phyloP scores from a whole-genome alignment of 2,113 vertebrate genomes.

The Nematolebias whitei region DNA sequence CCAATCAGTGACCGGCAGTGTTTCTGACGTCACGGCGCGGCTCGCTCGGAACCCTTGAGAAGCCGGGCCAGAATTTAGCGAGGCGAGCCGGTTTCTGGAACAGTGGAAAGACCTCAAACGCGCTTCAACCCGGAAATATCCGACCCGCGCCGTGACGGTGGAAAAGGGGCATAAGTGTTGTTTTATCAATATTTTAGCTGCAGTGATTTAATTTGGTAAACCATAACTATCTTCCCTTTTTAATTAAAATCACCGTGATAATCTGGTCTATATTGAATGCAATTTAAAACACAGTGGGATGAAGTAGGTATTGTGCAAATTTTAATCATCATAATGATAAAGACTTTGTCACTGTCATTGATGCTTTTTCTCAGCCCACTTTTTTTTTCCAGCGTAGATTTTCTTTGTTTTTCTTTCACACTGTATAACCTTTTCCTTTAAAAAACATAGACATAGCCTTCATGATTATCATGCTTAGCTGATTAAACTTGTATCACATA shows the following conservation, averaged over 20 bases:
- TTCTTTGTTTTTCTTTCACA: not conserved
- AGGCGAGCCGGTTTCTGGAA: too few relatives aligned
- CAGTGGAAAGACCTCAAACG: too few relatives aligned
- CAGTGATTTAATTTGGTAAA: conserved; percentile 33
- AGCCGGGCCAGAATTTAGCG: too few relatives aligned
- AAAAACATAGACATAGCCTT: conserved; percentile 16
- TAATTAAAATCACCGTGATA: conserved; percentile 57
- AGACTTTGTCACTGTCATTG: conserved; percentile 58
- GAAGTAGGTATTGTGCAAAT: conserved; percentile 64
- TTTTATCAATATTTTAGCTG: conserved; percentile 33
- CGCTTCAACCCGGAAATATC: too few relatives aligned
- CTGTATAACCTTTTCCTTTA: conserved; percentile 13
- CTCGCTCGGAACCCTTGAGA: too few relatives aligned
- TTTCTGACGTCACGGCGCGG: too few relatives aligned
- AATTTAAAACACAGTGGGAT: conserved; percentile 77
- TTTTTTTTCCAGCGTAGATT: not conserved
- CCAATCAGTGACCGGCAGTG: too few relatives aligned
- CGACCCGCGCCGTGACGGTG: too few relatives aligned
- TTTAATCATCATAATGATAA: conserved; percentile 69
- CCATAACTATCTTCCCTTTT: conserved; percentile 43
- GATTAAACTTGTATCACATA: conserved; percentile 67
- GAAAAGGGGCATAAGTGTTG: too few relatives aligned
- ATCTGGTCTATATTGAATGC: conserved; percentile 71
- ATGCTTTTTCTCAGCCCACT: not conserved
- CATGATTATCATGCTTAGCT: conserved; percentile 47